Conservation (phyloP, 2,113 vertebrate species). For the Typhlomys cinereus region DNA sequence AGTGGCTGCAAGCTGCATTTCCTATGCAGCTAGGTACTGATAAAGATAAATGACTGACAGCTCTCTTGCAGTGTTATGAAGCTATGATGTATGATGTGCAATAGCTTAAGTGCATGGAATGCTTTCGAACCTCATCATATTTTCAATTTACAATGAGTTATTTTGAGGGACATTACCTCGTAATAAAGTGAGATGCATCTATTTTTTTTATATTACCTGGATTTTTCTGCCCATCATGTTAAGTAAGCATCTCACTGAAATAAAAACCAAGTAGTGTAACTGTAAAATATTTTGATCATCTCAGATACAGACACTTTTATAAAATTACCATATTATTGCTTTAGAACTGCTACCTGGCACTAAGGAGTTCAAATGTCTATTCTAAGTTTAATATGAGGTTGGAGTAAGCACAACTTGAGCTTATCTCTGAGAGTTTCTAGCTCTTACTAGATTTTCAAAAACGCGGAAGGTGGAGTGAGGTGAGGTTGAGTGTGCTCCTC, state of each 20-base stretch:
- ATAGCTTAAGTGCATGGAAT: background rate
- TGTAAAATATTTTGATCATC: constrained; percentile 10
- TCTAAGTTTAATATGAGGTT: background rate
- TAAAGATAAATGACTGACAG: background rate
- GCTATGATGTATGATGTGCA: background rate
- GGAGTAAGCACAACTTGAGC: background rate
- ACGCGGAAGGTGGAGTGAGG: background rate
- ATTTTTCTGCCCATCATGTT: background rate
- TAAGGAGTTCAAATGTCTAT: background rate
- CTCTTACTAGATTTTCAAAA: background rate
- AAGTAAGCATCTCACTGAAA: background rate
- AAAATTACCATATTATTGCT: background rate
- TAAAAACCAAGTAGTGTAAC: background rate
- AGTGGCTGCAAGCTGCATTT: background rate
- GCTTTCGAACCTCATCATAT: background rate
- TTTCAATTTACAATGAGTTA: background rate
- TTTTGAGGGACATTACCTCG: background rate
- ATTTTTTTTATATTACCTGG: background rate
- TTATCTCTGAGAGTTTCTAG: background rate
- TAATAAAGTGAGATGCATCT: background rate
- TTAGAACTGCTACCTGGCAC: background rate
- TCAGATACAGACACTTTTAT: background rate
- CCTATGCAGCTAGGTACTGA: background rate
- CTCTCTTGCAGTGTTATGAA: background rate
- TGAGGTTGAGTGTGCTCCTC: background rate